These are phyloP conservation scores for Hyposmocoma kahamanoa DNA, from an alignment of 1,140 invertebrate species.

Conservation along the genomic window DNA sequence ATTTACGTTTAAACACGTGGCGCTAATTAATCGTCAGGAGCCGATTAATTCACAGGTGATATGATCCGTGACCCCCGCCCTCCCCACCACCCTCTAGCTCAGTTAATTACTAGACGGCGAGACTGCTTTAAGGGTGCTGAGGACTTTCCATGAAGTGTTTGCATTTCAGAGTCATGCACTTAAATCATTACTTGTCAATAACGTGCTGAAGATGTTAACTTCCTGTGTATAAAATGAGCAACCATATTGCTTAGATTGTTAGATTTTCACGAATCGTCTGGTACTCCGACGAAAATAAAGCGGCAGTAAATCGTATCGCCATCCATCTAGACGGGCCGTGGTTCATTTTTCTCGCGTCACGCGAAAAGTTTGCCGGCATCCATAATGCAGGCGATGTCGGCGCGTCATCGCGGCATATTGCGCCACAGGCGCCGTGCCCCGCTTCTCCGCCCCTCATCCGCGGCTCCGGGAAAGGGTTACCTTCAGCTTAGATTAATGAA, in stretches of 20 bases:
- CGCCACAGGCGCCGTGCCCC: conserved; percentile 10
- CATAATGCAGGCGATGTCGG: conserved; percentile 65
- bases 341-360: conserved; percentile 71
- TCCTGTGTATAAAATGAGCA: no score
- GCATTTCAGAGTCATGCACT: no score
- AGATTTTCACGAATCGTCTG: no score
- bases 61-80: conserved; percentile 46
- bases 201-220: no score
- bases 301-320: conserved; percentile 39
- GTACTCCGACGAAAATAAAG: background rate
- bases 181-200: no score
- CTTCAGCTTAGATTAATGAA: conserved; percentile 48
- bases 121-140: conserved; percentile 30
- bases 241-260: conserved; percentile 8
- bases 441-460: conserved; percentile 16
- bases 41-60: conserved; percentile 70
- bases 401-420: conserved; percentile 66
- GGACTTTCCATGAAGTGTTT: no score
- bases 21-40: conserved; percentile 67
- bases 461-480: conserved; percentile 36
- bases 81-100: conserved; percentile 9
- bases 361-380: conserved; percentile 54
- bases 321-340: conserved; percentile 38
- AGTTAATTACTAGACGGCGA: conserved; percentile 44
- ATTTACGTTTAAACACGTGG: conserved; percentile 34